Evolutionary conservation across 2,797 vertebrate genomes (phyloP).

Genomic region (Melopsittacus undulatus): DNA sequence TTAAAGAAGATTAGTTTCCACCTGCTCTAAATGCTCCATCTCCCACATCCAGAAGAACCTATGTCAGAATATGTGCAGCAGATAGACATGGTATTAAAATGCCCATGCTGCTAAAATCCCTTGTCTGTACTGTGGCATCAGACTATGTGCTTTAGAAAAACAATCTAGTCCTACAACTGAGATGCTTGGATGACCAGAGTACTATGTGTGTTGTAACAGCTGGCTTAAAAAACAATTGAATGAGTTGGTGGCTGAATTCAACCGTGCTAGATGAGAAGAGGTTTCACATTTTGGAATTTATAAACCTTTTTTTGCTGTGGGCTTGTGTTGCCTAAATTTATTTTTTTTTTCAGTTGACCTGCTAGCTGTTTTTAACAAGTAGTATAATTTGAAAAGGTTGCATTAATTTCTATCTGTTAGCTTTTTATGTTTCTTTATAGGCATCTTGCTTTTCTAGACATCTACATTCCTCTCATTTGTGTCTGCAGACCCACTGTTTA

Average conservation of each 20-base stretch:
- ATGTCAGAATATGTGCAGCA: neutral
- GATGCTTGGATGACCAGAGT: neutral
- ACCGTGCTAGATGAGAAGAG: neutral
- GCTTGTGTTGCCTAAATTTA: neutral
- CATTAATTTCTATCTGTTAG: neutral
- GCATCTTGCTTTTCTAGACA: neutral
- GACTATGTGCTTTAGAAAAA: neutral
- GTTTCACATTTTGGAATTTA: neutral
- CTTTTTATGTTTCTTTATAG: neutral
- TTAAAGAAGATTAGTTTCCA: neutral
- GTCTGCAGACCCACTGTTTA: neutral
- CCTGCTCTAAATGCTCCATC: neutral
- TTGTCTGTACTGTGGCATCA: neutral
- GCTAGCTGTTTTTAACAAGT: neutral
- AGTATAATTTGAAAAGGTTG: neutral
- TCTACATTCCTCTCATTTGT: neutral
- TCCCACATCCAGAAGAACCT: neutral
- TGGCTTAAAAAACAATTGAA: neutral
- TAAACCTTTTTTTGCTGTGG: neutral
- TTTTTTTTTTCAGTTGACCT: neutral
- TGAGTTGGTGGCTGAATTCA: neutral
- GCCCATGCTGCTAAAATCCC: neutral
- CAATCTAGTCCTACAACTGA: neutral
- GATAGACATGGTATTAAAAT: neutral
- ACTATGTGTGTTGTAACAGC: neutral